Base-by-base conservation (phyloP, 2,113 vertebrate genomes). In the Rhinopomastus cyanomelas region DNA sequence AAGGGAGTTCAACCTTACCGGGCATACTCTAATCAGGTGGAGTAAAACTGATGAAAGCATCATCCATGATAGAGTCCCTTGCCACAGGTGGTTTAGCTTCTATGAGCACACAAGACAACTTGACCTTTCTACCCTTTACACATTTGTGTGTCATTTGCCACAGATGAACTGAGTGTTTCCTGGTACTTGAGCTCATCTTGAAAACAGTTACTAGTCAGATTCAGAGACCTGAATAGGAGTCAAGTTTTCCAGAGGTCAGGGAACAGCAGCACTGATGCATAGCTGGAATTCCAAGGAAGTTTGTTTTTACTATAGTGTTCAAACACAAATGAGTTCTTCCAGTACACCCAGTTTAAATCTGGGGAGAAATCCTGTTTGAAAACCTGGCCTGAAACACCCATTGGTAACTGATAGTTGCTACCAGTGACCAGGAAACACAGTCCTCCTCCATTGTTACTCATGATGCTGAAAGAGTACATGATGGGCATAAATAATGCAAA, bases 401-500 rank as follows among this genome's bases (percentile, higher is more conserved):
- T 49, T 23, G 30, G 14, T 85, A 79, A 77, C 82, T 55, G 60
- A 42, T 5, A 85, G 60, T 19, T 81, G 49, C 19, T 81, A 36
- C n/a, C 30, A 30, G 49, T 46, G 65, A 57, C n/a, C 9, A 87
- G 37, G 56, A 82, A 94, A 75, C 57, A 80, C 15, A 44, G 61
- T 39, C 8, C 17, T 79, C 7, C 60, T 87, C 71, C 18, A 17
- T 13, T 76, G 57, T 77, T 87, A 52, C 27, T 75, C 30, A 32
- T 37, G 53, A 71, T 55, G 36, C 27, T 71, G 48, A 60, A 77
- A 87, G 79, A 87, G 82, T 46, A 74, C 11, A 16, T 46, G 57
- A 65, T 16, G 11, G 7, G 39, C 46, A 90, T 83, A 85, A 91
- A 94, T 78, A 85, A 93, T 78, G 65, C 55, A 89, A 83, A 86